Percentiles rank a stretch among this genome's conserved stretches.
Conservation (phyloP, 2,113 vertebrate species). For the Todiramphus chloris region DNA sequence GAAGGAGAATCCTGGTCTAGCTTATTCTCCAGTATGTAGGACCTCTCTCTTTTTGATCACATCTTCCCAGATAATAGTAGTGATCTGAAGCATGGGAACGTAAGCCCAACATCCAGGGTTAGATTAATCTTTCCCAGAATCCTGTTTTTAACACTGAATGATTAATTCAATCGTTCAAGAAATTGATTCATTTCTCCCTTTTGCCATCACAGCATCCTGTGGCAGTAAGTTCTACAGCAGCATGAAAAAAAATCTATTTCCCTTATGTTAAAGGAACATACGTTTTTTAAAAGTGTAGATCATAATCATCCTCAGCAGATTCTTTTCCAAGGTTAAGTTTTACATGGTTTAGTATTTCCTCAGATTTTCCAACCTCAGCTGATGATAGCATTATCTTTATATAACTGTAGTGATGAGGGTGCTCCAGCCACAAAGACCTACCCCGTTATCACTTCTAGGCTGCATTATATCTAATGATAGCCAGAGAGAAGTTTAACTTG, state of each 20-base stretch:
- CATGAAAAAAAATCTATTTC: not conserved
- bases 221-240: not conserved
- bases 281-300: not conserved
- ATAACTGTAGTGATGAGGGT: not conserved
- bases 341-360: not conserved
- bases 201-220: not conserved
- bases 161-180: too few species aligned
- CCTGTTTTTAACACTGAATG: not conserved
- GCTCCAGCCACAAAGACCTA: not conserved
- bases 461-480: not conserved
- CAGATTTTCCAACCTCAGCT: not conserved
- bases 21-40: not conserved
- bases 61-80: not conserved
- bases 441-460: not conserved
- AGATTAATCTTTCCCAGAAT: not conserved
- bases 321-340: not conserved
- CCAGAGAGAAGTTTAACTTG: not conserved
- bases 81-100: not conserved
- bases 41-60: not conserved
- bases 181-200: not conserved
- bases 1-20: not conserved
- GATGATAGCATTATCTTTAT: not conserved
- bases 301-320: not conserved
- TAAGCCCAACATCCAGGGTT: not conserved
- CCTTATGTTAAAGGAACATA: not conserved